phyloP scores from a whole-genome alignment of 2,113 vertebrate species.

The Fregetta grallaria region DNA sequence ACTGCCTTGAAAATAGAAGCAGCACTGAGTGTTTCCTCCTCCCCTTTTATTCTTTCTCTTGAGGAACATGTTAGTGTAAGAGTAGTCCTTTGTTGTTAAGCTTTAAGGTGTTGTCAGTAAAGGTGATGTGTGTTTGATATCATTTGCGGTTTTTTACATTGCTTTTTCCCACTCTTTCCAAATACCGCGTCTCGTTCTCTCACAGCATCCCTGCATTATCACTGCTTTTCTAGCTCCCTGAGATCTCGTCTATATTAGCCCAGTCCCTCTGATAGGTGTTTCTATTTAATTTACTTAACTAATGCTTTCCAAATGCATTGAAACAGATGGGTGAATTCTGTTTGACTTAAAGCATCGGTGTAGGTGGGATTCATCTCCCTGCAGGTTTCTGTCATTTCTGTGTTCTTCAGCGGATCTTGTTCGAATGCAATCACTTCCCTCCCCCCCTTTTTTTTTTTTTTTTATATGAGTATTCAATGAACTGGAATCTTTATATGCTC shows the following conservation, averaged over 20 bases:
- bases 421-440: background rate
- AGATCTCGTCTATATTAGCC: background rate
- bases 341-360: background rate
- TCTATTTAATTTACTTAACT: background rate
- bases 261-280: background rate
- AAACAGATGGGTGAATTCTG: background rate
- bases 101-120: background rate
- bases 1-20: background rate
- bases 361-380: background rate
- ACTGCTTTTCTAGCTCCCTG: background rate
- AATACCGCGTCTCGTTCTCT: background rate
- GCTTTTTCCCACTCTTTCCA: background rate
- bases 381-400: background rate
- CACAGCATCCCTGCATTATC: background rate
- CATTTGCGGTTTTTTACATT: background rate
- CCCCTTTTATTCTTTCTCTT: constrained; percentile 9
- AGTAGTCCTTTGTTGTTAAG: constrained; percentile 17
- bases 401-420: background rate
- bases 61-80: background rate
- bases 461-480: background rate
- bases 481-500: background rate
- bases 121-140: background rate
- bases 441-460: background rate
- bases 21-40: background rate
- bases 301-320: background rate